phyloP scores from a whole-genome alignment of 2,888 invertebrate species.

The Branchipolynoe longqiensis region DNA sequence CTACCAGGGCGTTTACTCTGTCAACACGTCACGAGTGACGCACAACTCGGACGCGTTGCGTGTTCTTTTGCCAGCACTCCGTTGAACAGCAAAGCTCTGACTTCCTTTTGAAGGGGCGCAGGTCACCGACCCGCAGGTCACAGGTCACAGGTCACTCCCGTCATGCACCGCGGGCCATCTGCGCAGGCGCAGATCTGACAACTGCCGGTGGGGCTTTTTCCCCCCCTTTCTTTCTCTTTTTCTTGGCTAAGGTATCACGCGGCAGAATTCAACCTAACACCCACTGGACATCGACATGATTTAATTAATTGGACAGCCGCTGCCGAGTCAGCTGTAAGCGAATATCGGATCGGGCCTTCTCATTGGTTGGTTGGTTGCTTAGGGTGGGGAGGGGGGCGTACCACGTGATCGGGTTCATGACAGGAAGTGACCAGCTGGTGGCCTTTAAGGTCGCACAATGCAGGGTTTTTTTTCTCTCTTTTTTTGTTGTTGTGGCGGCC shows the following conservation, averaged over 20 bases:
- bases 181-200: conserved; percentile 34
- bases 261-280: neutral
- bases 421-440: conserved; percentile 54
- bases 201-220: conserved; percentile 12
- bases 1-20: too few relatives aligned
- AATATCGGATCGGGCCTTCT: conserved; percentile 32
- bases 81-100: neutral
- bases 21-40: too few relatives aligned
- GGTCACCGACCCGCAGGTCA: neutral
- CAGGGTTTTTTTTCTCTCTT: too few relatives aligned
- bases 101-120: conserved; percentile 11
- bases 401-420: too few relatives aligned
- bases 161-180: conserved; percentile 44
- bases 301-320: conserved; percentile 40
- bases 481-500: neutral
- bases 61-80: conserved; percentile 3
- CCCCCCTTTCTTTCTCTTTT: too few relatives aligned
- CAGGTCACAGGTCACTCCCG: conserved; percentile 39
- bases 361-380: too few relatives aligned
- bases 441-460: conserved; percentile 36
- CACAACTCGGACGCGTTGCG: neutral
- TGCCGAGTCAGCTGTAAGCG: neutral
- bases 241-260: conserved; percentile 6
- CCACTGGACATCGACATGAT: conserved; percentile 46
- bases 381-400: neutral